Evolutionary conservation across 2,888 invertebrate species (phyloP).

Genomic region (Ypsolopha scabrella): DNA sequence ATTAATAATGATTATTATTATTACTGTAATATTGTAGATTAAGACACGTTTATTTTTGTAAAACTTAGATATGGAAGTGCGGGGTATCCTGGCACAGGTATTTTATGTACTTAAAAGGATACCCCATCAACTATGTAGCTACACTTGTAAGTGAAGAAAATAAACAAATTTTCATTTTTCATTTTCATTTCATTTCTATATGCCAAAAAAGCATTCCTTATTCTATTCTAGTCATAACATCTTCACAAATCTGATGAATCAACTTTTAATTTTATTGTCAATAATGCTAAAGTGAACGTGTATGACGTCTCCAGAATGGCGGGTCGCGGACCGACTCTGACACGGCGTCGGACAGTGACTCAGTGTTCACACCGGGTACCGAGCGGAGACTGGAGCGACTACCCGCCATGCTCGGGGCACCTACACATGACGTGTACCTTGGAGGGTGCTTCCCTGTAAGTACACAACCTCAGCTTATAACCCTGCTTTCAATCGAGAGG

Average conservation of each 20-base stretch:
- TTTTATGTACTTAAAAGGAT: no score
- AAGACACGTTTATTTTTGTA: no score
- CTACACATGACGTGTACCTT: conserved; percentile 80
- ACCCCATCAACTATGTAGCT: no score
- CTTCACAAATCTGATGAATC: neutral
- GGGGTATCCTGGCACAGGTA: no score
- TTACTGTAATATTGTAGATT: no score
- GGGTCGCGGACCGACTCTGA: conserved; percentile 17
- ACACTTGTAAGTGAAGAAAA: no score
- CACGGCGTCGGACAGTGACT: conserved; percentile 23
- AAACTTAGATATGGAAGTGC: no score
- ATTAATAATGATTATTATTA: no score
- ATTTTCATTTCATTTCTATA: no score
- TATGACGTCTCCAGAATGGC: conserved; percentile 16
- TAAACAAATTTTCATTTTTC: no score
- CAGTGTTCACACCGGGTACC: conserved; percentile 54
- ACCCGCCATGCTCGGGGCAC: conserved; percentile 58
- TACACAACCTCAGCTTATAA: neutral
- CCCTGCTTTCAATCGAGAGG: neutral
- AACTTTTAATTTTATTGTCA: neutral
- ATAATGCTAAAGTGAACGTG: neutral
- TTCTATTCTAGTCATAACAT: no score
- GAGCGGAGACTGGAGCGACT: conserved; percentile 53
- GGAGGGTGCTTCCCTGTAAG: conserved; percentile 79
- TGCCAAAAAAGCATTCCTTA: no score